Conservation (phyloP, 2,113 vertebrate species). For the Diadophis punctatus region DNA sequence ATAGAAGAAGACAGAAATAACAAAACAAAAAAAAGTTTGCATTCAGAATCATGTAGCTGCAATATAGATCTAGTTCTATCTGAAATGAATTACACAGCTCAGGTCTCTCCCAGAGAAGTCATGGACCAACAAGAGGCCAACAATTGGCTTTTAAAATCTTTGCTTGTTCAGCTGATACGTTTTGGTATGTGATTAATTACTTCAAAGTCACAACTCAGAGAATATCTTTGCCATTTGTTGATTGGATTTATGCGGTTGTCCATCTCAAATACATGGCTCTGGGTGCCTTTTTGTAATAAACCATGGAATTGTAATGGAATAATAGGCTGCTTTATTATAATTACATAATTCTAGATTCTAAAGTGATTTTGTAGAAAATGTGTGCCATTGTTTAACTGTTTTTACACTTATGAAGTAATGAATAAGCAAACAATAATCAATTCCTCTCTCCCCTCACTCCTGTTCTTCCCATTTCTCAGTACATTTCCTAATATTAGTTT, state of each 20-base stretch:
- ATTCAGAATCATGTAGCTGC: background rate
- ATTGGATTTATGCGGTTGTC: background rate
- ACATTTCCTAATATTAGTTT: background rate
- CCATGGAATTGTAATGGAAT: background rate
- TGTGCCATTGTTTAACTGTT: background rate
- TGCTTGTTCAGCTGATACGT: background rate
- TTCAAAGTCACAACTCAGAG: background rate
- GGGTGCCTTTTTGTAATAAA: background rate
- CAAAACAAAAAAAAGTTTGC: background rate
- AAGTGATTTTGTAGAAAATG: background rate
- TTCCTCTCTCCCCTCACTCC: background rate
- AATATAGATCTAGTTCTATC: background rate
- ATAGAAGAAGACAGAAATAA: background rate
- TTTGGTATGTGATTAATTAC: background rate
- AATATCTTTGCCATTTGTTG: background rate
- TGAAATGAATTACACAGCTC: background rate
- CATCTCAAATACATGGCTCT: background rate
- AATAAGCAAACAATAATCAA: background rate
- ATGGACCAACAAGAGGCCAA: background rate
- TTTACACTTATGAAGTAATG: background rate
- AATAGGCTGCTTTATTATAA: background rate
- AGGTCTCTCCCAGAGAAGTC: background rate
- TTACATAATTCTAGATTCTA: background rate
- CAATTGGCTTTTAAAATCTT: background rate
- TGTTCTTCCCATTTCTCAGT: background rate